phyloP scores from a whole-genome alignment of 2,888 invertebrate species.

The Eurytoma adleriae region DNA sequence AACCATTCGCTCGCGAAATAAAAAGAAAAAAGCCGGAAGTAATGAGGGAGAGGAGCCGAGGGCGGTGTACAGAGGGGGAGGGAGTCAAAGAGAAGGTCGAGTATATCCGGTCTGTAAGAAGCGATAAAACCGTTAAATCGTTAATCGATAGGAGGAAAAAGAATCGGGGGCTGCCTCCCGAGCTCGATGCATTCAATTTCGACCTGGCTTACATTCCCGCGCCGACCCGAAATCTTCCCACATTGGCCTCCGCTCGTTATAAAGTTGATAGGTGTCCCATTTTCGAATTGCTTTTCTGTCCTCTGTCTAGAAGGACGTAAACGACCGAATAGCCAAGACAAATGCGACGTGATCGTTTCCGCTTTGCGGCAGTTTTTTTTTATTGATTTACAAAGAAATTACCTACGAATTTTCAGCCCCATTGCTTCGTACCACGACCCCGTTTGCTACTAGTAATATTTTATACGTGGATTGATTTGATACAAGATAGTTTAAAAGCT shows the following conservation, averaged over 20 bases:
- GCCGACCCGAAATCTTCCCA: constrained; percentile 2
- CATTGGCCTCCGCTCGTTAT: neutral
- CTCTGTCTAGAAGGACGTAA: too few relatives aligned
- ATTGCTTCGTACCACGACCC: too few relatives aligned
- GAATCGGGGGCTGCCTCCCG: constrained; percentile 4
- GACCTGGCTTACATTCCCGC: neutral
- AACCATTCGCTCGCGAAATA: neutral
- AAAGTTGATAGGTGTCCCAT: neutral
- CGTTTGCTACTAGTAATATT: too few relatives aligned
- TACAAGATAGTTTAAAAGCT: too few relatives aligned
- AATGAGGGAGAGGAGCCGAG: neutral
- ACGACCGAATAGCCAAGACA: too few relatives aligned
- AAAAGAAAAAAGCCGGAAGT: neutral
- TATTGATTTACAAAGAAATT: too few relatives aligned
- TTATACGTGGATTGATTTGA: too few relatives aligned
- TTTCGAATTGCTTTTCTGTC: too few relatives aligned
- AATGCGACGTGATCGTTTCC: too few relatives aligned
- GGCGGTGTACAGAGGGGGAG: neutral
- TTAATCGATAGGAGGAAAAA: constrained; percentile 43
- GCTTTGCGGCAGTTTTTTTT: too few relatives aligned
- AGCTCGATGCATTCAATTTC: constrained; percentile 28
- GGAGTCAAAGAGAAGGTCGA: constrained; percentile 30
- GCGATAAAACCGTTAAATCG: constrained; percentile 43
- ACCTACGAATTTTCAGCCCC: too few relatives aligned
- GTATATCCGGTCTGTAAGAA: constrained; percentile 15